phyloP scores from a whole-genome alignment of 2,888 invertebrate genomes.

The Tipula confusa region DNA sequence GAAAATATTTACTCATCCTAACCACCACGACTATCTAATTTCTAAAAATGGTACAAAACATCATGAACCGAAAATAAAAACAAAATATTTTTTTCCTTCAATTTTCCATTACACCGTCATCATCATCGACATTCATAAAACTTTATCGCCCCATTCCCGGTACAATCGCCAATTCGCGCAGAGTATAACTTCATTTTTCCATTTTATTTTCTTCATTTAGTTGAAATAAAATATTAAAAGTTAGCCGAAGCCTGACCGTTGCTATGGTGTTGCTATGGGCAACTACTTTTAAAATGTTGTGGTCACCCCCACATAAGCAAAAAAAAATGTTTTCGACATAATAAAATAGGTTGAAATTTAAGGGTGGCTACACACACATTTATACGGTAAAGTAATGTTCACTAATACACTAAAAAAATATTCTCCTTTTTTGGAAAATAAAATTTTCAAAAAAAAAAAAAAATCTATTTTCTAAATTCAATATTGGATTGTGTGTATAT shows the following conservation, averaged over 20 bases:
- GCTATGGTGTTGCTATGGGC: slow-evolving; percentile 37
- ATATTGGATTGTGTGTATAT: background rate
- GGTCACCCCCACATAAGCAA: slow-evolving; percentile 35
- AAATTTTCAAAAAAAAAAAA: background rate
- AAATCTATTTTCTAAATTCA: slow-evolving; percentile 8
- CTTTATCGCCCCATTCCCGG: background rate
- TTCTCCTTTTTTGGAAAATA: background rate
- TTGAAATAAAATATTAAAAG: background rate
- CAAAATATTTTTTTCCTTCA: background rate
- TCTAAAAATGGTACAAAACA: background rate
- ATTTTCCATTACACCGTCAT: background rate
- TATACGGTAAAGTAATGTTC: background rate
- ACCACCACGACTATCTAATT: background rate
- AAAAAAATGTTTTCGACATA: background rate
- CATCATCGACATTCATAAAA: background rate
- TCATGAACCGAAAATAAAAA: background rate
- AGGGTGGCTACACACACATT: background rate
- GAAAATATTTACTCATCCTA: background rate
- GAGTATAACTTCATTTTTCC: background rate
- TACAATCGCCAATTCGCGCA: background rate
- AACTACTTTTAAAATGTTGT: slow-evolving; percentile 34
- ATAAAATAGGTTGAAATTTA: background rate
- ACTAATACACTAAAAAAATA: background rate
- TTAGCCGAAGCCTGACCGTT: slow-evolving; percentile 37
- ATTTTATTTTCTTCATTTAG: background rate